Percentiles rank a stretch among this genome's conserved stretches.
These are phyloP conservation scores for Panulirus ornatus DNA, from an alignment of 1,140 invertebrate species.

Conservation along the genomic window DNA sequence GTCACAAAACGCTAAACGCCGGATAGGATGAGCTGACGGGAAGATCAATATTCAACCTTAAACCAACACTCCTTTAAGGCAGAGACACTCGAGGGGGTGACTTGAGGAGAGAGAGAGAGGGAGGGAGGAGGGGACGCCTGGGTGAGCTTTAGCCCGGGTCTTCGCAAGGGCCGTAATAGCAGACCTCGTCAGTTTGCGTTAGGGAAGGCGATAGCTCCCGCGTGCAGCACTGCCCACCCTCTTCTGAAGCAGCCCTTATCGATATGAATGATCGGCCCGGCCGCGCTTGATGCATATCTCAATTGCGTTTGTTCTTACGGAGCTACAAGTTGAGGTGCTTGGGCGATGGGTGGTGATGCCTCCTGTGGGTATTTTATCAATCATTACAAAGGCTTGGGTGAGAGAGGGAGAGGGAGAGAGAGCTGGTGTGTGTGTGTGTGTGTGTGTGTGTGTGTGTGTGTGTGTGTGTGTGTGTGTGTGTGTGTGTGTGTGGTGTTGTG, in stretches of 20 bases:
- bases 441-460: no score
- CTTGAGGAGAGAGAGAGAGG: not conserved
- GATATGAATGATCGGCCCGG: not conserved
- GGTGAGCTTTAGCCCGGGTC: not conserved
- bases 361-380: constrained; percentile 18
- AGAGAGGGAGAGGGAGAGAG: not conserved
- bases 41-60: constrained; percentile 26
- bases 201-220: constrained; percentile 38
- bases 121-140: not conserved
- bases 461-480: no score
- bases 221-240: not conserved
- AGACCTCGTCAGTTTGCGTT: constrained; percentile 18
- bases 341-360: not conserved
- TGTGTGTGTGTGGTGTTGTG: no score
- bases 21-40: not conserved
- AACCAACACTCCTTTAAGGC: constrained; percentile 10
- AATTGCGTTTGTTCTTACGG: constrained; percentile 26
- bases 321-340: not conserved
- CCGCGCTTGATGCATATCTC: constrained; percentile 37
- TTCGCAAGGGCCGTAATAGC: constrained; percentile 24
- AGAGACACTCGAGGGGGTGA: constrained; percentile 19
- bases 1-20: constrained; percentile 52
- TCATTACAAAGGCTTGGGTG: not conserved
- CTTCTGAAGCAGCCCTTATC: not conserved
- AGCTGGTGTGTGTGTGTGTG: no score